A percentile compares a stretch with the other conserved stretches of the same genome.
Evolutionary conservation across 1,140 invertebrate genomes (phyloP).

Genomic region (Drosophila chauvacae): DNA sequence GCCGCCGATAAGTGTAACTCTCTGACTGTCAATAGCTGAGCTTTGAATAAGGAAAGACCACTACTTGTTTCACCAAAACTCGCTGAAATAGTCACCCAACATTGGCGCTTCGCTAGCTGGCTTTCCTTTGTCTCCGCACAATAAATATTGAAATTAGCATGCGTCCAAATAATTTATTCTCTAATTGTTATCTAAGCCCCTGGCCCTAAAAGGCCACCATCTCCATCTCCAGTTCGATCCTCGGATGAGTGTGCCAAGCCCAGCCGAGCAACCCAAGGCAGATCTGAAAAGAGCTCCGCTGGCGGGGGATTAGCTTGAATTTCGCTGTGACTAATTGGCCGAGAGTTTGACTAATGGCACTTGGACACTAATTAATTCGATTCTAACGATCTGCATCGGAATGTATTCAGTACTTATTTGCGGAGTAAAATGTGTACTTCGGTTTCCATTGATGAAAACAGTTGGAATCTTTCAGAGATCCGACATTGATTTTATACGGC

Average conservation of each 20-base stretch:
- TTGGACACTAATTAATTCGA: conserved; percentile 19
- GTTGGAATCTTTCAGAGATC: neutral
- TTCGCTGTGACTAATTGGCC: conserved; percentile 31
- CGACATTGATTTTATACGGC: neutral
- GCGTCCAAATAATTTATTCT: conserved; percentile 70
- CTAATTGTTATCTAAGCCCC: conserved; percentile 73
- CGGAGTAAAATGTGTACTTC: conserved; percentile 13
- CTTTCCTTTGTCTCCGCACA: conserved; percentile 45
- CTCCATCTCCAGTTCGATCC: conserved; percentile 21
- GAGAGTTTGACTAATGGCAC: conserved; percentile 47
- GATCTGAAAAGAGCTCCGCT: conserved; percentile 21
- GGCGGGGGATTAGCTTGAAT: conserved; percentile 26
- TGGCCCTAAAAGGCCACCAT: conserved; percentile 30
- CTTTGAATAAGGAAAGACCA: conserved; percentile 79
- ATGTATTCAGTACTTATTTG: conserved; percentile 15
- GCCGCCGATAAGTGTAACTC: conserved; percentile 66
- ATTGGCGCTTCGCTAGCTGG: conserved; percentile 36
- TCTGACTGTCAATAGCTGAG: conserved; percentile 71
- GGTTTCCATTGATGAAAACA: conserved; percentile 4
- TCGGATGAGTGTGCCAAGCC: conserved; percentile 27
- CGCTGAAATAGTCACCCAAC: conserved; percentile 67
- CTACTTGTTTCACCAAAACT: conserved; percentile 79
- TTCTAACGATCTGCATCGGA: conserved; percentile 16
- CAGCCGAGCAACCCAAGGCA: conserved; percentile 1
- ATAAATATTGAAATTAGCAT: conserved; percentile 73